Percentiles rank a stretch among this genome's conserved stretches.
Evolutionary conservation across 2,888 invertebrate genomes (phyloP).

Genomic region (Diarsia mendica): DNA sequence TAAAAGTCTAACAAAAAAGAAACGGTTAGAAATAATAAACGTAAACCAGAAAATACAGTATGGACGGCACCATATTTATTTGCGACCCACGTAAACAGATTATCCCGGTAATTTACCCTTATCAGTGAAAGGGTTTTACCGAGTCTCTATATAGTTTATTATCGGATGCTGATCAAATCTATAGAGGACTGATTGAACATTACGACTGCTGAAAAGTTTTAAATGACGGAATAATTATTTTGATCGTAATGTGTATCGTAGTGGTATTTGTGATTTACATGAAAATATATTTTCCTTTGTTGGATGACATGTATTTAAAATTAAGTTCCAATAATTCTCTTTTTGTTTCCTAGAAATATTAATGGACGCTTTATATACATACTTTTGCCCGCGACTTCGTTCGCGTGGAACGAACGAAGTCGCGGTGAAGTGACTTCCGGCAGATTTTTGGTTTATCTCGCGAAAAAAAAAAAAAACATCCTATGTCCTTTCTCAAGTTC

Average conservation of each 20-base stretch:
- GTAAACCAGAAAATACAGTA: neutral
- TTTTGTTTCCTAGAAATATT: neutral
- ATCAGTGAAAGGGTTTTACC: slow-evolving; percentile 49
- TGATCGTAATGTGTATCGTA: neutral
- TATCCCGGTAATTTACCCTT: slow-evolving; percentile 44
- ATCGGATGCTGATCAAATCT: slow-evolving; percentile 42
- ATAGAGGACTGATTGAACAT: slow-evolving; percentile 16
- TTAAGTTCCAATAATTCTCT: neutral
- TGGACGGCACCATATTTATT: slow-evolving; percentile 25
- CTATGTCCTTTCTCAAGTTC: no score
- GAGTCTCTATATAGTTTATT: slow-evolving; percentile 25
- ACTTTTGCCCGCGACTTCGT: no score
- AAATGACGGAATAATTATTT: neutral
- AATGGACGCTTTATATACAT: neutral
- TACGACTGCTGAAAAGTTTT: neutral
- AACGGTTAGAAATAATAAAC: neutral
- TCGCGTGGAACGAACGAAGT: no score
- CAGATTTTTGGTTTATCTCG: no score
- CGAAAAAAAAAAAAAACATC: no score
- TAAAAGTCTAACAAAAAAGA: neutral
- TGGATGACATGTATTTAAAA: neutral
- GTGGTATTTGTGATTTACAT: neutral
- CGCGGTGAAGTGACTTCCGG: no score
- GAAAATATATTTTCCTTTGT: neutral
- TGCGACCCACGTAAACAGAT: slow-evolving; percentile 42